Base-by-base conservation (phyloP, 2,797 vertebrate species). In the Acipenser transmontanus region DNA sequence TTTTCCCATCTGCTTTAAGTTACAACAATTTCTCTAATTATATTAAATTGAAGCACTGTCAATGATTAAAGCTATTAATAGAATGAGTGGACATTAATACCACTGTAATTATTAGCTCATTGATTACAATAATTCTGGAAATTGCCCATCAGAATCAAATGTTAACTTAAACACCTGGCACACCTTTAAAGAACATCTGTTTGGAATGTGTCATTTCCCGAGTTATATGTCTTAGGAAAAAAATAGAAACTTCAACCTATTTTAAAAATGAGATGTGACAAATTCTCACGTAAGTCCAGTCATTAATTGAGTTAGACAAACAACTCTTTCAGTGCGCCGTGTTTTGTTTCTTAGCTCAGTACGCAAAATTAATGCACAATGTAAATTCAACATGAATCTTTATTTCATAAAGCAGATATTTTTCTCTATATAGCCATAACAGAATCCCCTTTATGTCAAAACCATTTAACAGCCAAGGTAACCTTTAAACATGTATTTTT, bases 61-160 rank as follows among this genome's bases (percentile, higher is more conserved):
- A 87, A 87, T 94, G 93, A 95, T 95, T 94, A 93, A 91, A 92
- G 88, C 83, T 90, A 89, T 92, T 93, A 84, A 80, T 77, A 88
- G 77, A 89, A 87, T 88, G 91, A 91, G 88, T 85, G 77, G 85
- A 85, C 86, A 85, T 92, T 87, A 90, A 90, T 92, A 87, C 89
- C 88, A 85, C 76, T 80, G 86, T 82, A 83, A 91, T 93, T 93
- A 94, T 94, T 94, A 91, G 82, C 78, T 89, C 93, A 94, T 93
- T 95, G 92, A 95, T 95, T 94, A 90, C 91, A 93, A 91, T 93
- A 94, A 95, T 93, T 93, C 87, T 70, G 91, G 85, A 93, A 94
- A 95, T 94, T 91, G 82, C 90, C 89, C 87, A 82, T 86, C 83
- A 87, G 87, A 90, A 90, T 92, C 88, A 85, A 89, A 91, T 85